These are phyloP conservation scores for Lagorchestes hirsutus DNA, from an alignment of 2,797 vertebrate genomes.

Conservation along the genomic window DNA sequence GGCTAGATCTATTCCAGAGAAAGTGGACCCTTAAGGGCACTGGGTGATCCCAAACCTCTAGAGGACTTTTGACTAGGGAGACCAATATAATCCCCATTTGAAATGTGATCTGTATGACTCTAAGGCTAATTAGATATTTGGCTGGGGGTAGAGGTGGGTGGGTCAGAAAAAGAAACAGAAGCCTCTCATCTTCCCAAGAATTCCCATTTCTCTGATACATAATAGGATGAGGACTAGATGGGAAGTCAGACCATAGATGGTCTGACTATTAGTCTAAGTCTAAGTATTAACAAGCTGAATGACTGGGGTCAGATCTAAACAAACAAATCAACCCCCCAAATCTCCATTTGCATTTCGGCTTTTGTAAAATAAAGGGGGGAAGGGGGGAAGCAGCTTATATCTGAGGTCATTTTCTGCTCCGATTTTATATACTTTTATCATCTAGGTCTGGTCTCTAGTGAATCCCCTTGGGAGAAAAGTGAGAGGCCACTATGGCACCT, in stretches of 20 bases:
- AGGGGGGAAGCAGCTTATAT: neutral
- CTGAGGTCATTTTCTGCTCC: neutral
- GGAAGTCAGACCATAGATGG: neutral
- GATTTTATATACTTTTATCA: neutral
- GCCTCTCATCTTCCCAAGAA: neutral
- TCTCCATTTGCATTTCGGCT: neutral
- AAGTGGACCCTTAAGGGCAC: neutral
- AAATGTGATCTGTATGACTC: neutral
- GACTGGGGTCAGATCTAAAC: neutral
- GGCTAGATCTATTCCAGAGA: neutral
- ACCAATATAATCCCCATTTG: neutral
- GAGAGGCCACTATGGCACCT: neutral
- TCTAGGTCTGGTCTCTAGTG: neutral
- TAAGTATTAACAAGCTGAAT: neutral
- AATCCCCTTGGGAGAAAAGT: neutral
- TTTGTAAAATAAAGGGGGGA: neutral
- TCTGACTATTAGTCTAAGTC: neutral
- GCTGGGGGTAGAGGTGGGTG: neutral
- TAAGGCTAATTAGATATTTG: neutral
- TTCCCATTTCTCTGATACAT: slow-evolving; percentile 3
- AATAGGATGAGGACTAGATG: neutral
- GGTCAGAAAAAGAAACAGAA: neutral
- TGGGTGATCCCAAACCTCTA: neutral
- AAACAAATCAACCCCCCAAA: neutral
- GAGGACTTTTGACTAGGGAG: neutral